A percentile compares a stretch with the other conserved stretches of the same genome.
These are phyloP conservation scores for Polia nebulosa DNA, from an alignment of 2,888 invertebrate genomes.

Conservation along the genomic window DNA sequence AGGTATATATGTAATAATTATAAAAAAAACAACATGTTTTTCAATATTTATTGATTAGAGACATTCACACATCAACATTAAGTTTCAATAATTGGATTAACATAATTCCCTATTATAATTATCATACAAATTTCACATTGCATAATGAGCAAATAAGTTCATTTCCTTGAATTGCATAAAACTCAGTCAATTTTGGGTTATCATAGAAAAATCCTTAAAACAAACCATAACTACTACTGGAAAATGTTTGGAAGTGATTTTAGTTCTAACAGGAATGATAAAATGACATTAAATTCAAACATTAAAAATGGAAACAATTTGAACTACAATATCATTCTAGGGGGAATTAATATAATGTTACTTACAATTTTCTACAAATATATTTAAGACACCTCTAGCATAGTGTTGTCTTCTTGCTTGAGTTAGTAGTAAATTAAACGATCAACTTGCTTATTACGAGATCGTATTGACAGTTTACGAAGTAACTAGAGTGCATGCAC, in stretches of 20 bases:
- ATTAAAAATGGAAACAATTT: conserved; percentile 45
- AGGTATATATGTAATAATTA: background rate
- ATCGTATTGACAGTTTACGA: conserved; percentile 53
- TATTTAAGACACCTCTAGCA: conserved; percentile 36
- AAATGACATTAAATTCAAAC: conserved; percentile 15
- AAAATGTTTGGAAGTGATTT: conserved; percentile 44
- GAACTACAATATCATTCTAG: conserved; percentile 46
- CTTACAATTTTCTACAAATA: conserved; percentile 37
- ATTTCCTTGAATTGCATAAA: conserved; percentile 58
- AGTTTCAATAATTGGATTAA: conserved; percentile 84
- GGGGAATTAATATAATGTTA: conserved; percentile 35
- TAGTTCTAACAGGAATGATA: conserved; percentile 32
- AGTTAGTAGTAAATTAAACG: conserved; percentile 26
- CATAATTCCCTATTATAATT: conserved; percentile 79
- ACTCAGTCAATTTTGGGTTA: conserved; percentile 66
- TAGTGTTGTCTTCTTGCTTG: conserved; percentile 32
- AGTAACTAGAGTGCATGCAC: conserved; percentile 43
- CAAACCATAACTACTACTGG: conserved; percentile 54
- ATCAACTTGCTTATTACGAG: conserved; percentile 43
- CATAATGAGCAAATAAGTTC: conserved; percentile 75
- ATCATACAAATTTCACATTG: conserved; percentile 82
- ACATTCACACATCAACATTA: conserved; percentile 91
- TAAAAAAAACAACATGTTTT: conserved; percentile 65
- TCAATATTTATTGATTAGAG: conserved; percentile 90
- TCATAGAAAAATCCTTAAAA: conserved; percentile 47